Evolutionary conservation across 1,140 invertebrate species (phyloP), one percentile per base, ranked within the genome.

Genomic region (Rhopalosiphum maidis): DNA sequence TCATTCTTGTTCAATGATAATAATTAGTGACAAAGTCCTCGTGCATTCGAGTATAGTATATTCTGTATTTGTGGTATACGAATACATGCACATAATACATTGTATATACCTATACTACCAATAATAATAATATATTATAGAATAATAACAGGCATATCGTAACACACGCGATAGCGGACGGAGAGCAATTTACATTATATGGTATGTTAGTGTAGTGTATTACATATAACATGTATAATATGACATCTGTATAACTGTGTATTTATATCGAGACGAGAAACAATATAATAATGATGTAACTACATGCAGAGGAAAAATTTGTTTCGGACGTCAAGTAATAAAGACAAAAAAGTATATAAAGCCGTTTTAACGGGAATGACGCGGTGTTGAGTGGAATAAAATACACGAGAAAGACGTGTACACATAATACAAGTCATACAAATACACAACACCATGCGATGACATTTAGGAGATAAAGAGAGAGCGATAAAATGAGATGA

Each of bases 251-350:
- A 25, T 85, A 46, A 25, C 22, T 41, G 83, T 8, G 85, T 86
- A 21, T 77, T n/a, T 77, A n/a, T 77, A 77, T n/a, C 5, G 43
- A 86, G 5, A 88, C 86, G 30, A 46, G n/a, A 88, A 51, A 88
- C 86, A 55, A 89, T 54, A 87, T 48, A 48, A 54, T 89, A 55
- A 54, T 89, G 35, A 21, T 48, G 0, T 90, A 41, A 51, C 60
- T 88, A 88, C n/a, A 35, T 35, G 87, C 8, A 5, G 15, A 18
- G 37, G 15, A 46, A 90, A 90, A 90, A 90, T 68, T 60, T 68
- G 88, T 90, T 90, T 90, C 89, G 89, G 54, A 90, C 37, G 88
- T 90, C 35, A 60, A 90, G 6, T 60, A 68, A 90, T 30, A n/a
- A 68, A 43, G 22, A 8, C 15, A 37, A 37, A 54, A 35, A 89